phyloP scores from a whole-genome alignment of 2,888 invertebrate genomes.

The Dorcus parallelipipedus region DNA sequence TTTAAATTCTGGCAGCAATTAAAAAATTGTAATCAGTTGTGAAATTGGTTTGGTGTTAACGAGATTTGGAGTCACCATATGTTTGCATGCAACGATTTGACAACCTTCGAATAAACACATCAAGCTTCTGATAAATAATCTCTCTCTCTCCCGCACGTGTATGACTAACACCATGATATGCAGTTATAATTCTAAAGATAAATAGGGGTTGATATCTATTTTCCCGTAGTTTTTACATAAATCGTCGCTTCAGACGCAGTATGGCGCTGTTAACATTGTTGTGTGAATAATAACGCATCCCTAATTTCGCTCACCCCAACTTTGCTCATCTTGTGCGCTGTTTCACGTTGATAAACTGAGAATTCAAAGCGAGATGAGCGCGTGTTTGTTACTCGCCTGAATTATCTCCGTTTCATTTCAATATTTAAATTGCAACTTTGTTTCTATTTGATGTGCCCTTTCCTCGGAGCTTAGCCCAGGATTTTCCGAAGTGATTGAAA shows the following conservation, averaged over 20 bases:
- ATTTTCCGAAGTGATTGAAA: no score
- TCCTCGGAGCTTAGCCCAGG: no score
- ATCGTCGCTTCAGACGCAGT: slow-evolving; percentile 29
- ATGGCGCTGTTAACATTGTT: slow-evolving; percentile 22
- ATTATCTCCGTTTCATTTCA: slow-evolving; percentile 4
- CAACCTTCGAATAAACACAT: slow-evolving; percentile 39
- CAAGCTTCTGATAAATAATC: slow-evolving; percentile 30
- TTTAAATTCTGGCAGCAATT: not conserved
- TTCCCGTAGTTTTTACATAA: slow-evolving; percentile 40
- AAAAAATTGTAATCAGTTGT: not conserved
- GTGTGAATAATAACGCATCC: slow-evolving; percentile 24
- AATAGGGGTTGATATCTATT: slow-evolving; percentile 45
- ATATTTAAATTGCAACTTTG: no score
- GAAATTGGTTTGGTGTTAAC: not conserved
- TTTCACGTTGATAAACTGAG: slow-evolving; percentile 26
- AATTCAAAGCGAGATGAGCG: slow-evolving; percentile 17
- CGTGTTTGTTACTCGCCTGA: slow-evolving; percentile 13
- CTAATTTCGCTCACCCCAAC: slow-evolving; percentile 15
- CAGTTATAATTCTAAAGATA: slow-evolving; percentile 45
- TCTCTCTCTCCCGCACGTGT: slow-evolving; percentile 35
- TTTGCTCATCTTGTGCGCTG: slow-evolving; percentile 12
- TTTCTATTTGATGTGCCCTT: no score
- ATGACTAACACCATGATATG: slow-evolving; percentile 47
- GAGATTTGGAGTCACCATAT: slow-evolving; percentile 25
- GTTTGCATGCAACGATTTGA: slow-evolving; percentile 32